Evolutionary conservation across 2,113 vertebrate species (phyloP), one percentile per base, ranked within the genome.

Genomic region (Polyodon spathula): DNA sequence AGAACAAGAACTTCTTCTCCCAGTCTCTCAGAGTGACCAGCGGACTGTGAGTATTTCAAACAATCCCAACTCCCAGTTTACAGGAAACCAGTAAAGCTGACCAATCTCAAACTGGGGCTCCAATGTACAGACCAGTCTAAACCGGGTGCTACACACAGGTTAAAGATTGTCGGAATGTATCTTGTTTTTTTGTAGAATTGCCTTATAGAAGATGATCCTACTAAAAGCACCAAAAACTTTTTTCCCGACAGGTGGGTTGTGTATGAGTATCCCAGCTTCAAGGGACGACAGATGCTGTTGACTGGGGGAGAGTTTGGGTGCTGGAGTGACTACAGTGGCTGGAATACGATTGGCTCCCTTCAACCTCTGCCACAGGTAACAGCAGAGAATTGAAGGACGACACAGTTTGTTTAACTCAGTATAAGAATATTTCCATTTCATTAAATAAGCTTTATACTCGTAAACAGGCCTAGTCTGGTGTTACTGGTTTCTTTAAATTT

Each of bases 321-420:
- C 56, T 93, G 90, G 90, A 76, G 66, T 14, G 73, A 83, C 8
- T 83, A 83, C 68, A 92, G 87, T 58, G 81, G 86, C 61, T 92
- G 90, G 89, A 89, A 87, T 68, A 79, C 63, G 3, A 74, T 91
- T n/a, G 87, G 91, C 39, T 93, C 91, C 17, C 75, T 92, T 51
- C 86, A 83, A 52, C 86, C 89, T 38, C 6, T 93, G 63, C 87
- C 82, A 68, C 89, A 89, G 88, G 90, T 92, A 76, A 65, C 56
- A 16, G 5, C 46, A 50, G 7, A 7, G 11, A 50, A 50, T 11
- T 12, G 11, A 10, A 50, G 46, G n/a, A 1, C n/a, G 1, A 10
- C 5, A 14, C 46, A 14, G 11, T 12, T 11, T 5, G 46, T 14
- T 11, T 4, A 10, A 10, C 5, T 50, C n/a, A 12, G n/a, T 10